These are phyloP conservation scores for Amblyornis subalaris DNA, from an alignment of 2,113 vertebrate species.

Conservation along the genomic window DNA sequence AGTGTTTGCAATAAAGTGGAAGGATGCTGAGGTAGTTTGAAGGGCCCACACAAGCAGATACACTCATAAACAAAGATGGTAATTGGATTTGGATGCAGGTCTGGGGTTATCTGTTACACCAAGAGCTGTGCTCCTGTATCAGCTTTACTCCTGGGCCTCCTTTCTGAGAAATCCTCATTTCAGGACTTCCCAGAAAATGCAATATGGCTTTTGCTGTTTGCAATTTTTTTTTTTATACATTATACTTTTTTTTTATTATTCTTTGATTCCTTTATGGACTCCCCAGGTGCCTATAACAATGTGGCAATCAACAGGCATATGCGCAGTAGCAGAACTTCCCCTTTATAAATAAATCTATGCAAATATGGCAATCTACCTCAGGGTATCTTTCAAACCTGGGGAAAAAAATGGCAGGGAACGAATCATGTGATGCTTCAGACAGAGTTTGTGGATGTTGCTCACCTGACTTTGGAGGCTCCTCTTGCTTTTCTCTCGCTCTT, in stretches of 20 bases:
- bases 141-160: background rate
- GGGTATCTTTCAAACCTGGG: background rate
- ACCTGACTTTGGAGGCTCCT: background rate
- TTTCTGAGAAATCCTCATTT: background rate
- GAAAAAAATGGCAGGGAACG: background rate
- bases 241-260: background rate
- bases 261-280: background rate
- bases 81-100: background rate
- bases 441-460: background rate
- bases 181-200: background rate
- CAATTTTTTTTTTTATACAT: background rate
- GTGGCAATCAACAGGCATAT: background rate
- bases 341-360: constrained; percentile 13
- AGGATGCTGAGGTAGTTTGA: background rate
- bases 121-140: background rate
- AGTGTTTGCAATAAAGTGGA: background rate
- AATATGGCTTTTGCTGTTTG: background rate
- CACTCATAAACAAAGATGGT: background rate
- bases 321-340: background rate
- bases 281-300: background rate
- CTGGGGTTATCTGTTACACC: background rate
- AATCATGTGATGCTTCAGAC: background rate
- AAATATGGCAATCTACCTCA: background rate
- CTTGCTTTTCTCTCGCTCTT: background rate
- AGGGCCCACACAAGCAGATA: background rate